These are phyloP conservation scores for Molorchus minor DNA, from an alignment of 2,888 invertebrate genomes.

Conservation along the genomic window DNA sequence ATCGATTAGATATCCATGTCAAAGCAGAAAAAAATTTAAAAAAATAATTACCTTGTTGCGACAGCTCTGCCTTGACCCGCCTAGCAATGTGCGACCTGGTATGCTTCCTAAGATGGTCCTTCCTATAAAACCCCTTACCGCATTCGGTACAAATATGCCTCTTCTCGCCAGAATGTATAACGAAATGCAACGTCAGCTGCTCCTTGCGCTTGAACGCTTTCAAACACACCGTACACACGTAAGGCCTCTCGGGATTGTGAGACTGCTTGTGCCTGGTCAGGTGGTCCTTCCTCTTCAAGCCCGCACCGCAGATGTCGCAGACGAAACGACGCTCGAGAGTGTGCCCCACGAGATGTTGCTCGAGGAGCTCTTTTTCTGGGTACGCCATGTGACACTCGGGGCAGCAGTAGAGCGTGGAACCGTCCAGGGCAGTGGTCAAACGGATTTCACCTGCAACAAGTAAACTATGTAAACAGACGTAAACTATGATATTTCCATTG, in stretches of 20 bases:
- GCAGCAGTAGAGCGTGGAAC: conserved; percentile 86
- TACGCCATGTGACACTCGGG: conserved; percentile 92
- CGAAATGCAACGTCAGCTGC: conserved; percentile 87
- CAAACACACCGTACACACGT: conserved; percentile 86
- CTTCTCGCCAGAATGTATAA: conserved; percentile 90
- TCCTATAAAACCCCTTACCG: conserved; percentile 89
- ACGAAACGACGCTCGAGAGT: conserved; percentile 86
- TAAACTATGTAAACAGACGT: too few species aligned
- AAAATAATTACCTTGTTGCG: conserved; percentile 67
- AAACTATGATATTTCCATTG: too few species aligned
- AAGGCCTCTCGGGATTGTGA: conserved; percentile 88
- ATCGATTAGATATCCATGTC: too few species aligned
- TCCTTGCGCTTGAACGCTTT: conserved; percentile 91
- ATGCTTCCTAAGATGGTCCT: conserved; percentile 87
- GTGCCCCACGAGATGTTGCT: conserved; percentile 87
- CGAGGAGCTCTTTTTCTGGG: conserved; percentile 83
- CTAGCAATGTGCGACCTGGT: conserved; percentile 86
- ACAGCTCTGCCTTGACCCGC: conserved; percentile 84
- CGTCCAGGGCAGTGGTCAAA: conserved; percentile 80
- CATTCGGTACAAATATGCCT: conserved; percentile 88
- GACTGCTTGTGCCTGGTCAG: conserved; percentile 87
- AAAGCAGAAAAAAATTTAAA: neutral
- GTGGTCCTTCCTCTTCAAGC: conserved; percentile 87
- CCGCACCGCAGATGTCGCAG: conserved; percentile 90
- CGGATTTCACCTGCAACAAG: conserved; percentile 73